Conservation (phyloP, 2,113 vertebrate species). For the Oostethus manadensis region DNA sequence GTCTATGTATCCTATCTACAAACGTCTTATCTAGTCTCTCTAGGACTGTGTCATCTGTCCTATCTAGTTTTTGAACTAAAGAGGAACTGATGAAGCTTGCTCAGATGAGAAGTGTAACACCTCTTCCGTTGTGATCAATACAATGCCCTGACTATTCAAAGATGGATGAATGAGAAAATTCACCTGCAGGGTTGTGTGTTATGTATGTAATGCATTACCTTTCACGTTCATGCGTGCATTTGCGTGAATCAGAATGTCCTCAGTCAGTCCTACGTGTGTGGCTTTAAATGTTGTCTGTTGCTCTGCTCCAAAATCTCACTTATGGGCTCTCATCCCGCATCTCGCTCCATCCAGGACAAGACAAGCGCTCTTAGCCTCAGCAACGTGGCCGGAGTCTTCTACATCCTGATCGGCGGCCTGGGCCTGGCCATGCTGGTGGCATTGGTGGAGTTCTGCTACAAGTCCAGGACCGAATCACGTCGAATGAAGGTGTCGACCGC, state of each 20-base stretch:
- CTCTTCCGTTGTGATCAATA: no score
- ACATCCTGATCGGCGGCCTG: constrained; percentile 98
- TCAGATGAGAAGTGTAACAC: no score
- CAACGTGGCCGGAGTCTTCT: constrained; percentile 98
- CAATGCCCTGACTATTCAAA: no score
- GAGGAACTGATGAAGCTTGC: no score
- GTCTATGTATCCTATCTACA: no score
- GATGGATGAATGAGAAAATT: no score
- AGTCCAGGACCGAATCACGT: constrained; percentile 95
- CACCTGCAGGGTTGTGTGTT: background rate
- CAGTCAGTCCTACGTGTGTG: background rate
- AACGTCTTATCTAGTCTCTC: no score
- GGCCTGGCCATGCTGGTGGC: constrained; percentile 99
- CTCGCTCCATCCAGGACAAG: constrained; percentile 82
- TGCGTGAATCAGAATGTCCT: constrained; percentile 2
- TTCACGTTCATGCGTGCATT: background rate
- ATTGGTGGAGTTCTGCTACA: constrained; percentile 99
- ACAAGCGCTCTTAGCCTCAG: constrained; percentile 97
- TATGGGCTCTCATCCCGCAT: constrained; percentile 34
- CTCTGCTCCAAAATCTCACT: constrained; percentile 1
- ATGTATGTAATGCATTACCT: background rate
- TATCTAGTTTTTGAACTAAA: no score
- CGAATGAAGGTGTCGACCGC: constrained; percentile 94
- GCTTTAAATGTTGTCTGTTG: background rate
- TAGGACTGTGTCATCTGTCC: no score